phyloP scores from a whole-genome alignment of 1,140 invertebrate genomes.

The Drosophila seguyi region DNA sequence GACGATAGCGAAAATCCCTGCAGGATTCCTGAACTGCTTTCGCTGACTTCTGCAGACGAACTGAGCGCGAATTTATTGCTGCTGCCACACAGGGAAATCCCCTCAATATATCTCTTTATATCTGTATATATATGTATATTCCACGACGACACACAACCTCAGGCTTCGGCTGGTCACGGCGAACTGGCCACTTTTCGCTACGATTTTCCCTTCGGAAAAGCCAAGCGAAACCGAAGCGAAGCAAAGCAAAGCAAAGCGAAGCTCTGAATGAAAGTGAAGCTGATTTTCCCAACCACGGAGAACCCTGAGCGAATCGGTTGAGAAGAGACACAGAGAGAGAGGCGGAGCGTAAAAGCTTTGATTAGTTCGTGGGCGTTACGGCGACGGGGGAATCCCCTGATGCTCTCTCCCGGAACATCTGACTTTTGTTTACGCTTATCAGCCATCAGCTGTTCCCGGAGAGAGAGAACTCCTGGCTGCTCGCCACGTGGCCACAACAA shows the following conservation, averaged over 20 bases:
- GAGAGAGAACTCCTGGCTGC: constrained; percentile 4
- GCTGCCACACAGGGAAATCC: constrained; percentile 12
- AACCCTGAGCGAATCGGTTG: constrained; percentile 68
- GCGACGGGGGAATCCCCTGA: background rate
- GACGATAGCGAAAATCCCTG: constrained; percentile 6
- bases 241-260: constrained; percentile 23
- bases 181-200: constrained; percentile 45
- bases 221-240: constrained; percentile 13
- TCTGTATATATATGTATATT: background rate
- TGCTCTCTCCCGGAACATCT: constrained; percentile 46
- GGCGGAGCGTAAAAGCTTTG: constrained; percentile 50
- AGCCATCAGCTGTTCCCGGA: constrained; percentile 49
- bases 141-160: constrained; percentile 41
- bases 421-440: constrained; percentile 65
- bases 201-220: constrained; percentile 21
- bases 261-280: constrained; percentile 71
- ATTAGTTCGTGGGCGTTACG: background rate
- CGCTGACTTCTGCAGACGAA: constrained; percentile 39
- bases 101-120: constrained; percentile 1
- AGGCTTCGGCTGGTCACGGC: constrained; percentile 62
- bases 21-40: constrained; percentile 13
- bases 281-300: constrained; percentile 7
- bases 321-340: constrained; percentile 14
- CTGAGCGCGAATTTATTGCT: constrained; percentile 31
- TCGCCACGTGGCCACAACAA: constrained; percentile 50